Evolutionary conservation across 2,888 invertebrate species (phyloP).

Genomic region (Netelia fuscicornis): DNA sequence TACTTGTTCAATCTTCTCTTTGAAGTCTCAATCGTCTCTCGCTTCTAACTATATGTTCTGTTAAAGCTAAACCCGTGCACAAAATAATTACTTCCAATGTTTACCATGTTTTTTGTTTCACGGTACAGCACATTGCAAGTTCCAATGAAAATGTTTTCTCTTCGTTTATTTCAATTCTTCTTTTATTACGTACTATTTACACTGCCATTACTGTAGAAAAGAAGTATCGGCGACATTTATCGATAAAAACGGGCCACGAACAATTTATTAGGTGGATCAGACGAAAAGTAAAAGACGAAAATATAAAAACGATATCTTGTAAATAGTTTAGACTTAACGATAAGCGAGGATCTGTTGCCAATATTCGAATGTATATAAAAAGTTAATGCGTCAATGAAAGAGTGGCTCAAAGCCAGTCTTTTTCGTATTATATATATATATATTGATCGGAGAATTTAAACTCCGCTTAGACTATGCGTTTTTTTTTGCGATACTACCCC

Average conservation of each 20-base stretch:
- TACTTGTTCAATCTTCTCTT: background rate
- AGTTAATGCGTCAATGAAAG: slow-evolving; percentile 61
- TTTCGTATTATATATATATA: slow-evolving; percentile 36
- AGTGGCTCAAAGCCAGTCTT: slow-evolving; percentile 52
- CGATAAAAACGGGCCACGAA: slow-evolving; percentile 60
- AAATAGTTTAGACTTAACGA: slow-evolving; percentile 67
- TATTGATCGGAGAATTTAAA: slow-evolving; percentile 40
- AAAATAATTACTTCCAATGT: slow-evolving; percentile 19
- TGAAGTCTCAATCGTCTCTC: background rate
- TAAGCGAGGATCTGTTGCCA: slow-evolving; percentile 67
- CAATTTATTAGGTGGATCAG: slow-evolving; percentile 48
- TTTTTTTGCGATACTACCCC: slow-evolving; percentile 36
- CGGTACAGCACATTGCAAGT: slow-evolving; percentile 15
- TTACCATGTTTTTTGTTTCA: background rate
- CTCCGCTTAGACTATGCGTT: slow-evolving; percentile 32
- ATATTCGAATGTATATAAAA: slow-evolving; percentile 67
- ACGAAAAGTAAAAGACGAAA: slow-evolving; percentile 39
- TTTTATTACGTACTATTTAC: slow-evolving; percentile 53
- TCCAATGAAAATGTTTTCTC: slow-evolving; percentile 35
- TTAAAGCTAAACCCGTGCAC: background rate
- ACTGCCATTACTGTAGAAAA: slow-evolving; percentile 68
- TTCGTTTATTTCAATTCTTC: slow-evolving; percentile 14
- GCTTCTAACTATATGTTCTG: background rate
- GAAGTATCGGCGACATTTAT: slow-evolving; percentile 56
- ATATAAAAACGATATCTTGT: slow-evolving; percentile 53